Evolutionary conservation across 2,888 invertebrate genomes (phyloP).

Genomic region (Keiferia lycopersicella): DNA sequence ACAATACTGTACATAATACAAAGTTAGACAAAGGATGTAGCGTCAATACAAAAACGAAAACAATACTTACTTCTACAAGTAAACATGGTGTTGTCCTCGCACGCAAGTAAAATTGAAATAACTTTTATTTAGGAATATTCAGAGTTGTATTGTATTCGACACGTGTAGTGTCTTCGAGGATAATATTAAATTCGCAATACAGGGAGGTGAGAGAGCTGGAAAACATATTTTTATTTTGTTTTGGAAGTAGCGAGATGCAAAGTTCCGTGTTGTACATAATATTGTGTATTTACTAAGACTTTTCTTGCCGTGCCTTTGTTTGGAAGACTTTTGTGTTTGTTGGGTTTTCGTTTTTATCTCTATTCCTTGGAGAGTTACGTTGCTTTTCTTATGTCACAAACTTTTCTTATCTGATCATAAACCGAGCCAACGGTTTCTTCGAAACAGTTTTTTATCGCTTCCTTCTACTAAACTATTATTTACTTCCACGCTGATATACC

Average conservation of each 20-base stretch:
- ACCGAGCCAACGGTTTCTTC: no score
- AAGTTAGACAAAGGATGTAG: no score
- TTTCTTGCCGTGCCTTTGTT: neutral
- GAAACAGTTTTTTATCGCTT: no score
- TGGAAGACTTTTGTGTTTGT: neutral
- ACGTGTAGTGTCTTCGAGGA: constrained; percentile 19
- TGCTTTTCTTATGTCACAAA: no score
- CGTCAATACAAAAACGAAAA: neutral
- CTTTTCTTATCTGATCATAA: no score
- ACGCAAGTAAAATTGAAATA: neutral
- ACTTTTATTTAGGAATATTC: constrained; percentile 9
- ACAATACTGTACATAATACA: neutral
- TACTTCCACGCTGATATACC: no score
- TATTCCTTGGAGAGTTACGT: no score
- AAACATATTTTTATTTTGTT: constrained; percentile 1
- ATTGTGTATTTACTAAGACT: neutral
- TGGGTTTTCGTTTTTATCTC: no score
- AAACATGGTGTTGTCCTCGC: neutral
- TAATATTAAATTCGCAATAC: constrained; percentile 27
- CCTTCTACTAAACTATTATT: no score
- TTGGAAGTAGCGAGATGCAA: neutral
- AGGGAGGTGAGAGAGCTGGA: neutral
- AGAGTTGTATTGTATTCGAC: neutral
- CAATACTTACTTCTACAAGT: neutral
- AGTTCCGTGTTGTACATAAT: neutral